These are phyloP conservation scores for Cromileptes altivelis DNA, from an alignment of 2,113 vertebrate genomes.

Conservation along the genomic window DNA sequence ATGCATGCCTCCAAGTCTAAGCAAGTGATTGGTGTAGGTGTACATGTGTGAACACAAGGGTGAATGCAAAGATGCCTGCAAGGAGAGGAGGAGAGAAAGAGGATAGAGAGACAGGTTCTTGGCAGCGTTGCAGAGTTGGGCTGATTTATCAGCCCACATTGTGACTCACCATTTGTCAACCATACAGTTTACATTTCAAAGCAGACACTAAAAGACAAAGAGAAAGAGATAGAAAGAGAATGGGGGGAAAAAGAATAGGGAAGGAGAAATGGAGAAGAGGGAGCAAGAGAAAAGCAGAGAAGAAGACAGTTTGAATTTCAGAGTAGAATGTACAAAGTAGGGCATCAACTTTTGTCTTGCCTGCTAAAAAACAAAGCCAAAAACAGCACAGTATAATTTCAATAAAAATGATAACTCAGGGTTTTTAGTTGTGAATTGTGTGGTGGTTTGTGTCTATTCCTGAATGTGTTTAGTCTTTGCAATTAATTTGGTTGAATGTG, in stretches of 20 bases:
- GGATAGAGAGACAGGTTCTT: slow-evolving; percentile 54
- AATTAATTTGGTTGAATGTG: not conserved
- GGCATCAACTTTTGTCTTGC: slow-evolving; percentile 29
- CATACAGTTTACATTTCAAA: slow-evolving; percentile 76
- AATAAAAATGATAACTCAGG: not conserved
- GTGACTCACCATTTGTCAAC: slow-evolving; percentile 80
- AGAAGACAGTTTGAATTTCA: slow-evolving; percentile 5
- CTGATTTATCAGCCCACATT: slow-evolving; percentile 81
- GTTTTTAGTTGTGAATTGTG: not conserved
- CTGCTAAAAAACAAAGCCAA: slow-evolving; percentile 23
- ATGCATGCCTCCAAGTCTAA: slow-evolving; percentile 62
- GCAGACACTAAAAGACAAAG: slow-evolving; percentile 45
- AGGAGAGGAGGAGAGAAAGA: slow-evolving; percentile 62
- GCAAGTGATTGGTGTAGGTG: slow-evolving; percentile 76
- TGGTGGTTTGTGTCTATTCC: not conserved
- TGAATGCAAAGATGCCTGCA: slow-evolving; percentile 62
- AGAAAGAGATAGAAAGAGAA: slow-evolving; percentile 19
- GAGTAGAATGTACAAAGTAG: slow-evolving; percentile 42
- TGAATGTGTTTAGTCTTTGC: not conserved
- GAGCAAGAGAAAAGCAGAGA: not conserved
- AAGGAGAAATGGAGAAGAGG: not conserved
- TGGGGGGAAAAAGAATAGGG: not conserved
- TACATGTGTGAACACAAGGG: slow-evolving; percentile 68
- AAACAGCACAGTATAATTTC: not conserved
- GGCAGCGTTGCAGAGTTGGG: slow-evolving; percentile 62